These are phyloP conservation scores for Cossypha caffra DNA, from an alignment of 2,797 vertebrate genomes.

Conservation along the genomic window DNA sequence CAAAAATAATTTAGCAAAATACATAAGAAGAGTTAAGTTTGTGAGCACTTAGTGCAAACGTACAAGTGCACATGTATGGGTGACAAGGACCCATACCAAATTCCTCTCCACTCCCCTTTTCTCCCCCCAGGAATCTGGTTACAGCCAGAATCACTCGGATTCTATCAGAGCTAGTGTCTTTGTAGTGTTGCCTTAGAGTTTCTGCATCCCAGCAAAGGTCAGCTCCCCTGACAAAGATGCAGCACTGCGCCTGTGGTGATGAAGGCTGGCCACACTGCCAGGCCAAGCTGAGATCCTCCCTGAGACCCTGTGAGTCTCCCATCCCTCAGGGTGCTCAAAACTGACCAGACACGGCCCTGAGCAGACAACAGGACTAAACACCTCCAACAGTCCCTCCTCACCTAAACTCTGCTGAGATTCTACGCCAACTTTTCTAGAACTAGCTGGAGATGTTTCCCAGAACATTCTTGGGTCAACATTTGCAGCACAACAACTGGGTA, in stretches of 20 bases:
- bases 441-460: neutral
- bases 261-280: fast-evolving
- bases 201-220: neutral
- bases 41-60: neutral
- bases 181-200: neutral
- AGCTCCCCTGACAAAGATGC: neutral
- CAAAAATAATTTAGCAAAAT: neutral
- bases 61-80: neutral
- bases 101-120: neutral
- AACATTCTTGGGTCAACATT: neutral
- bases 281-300: neutral
- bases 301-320: neutral
- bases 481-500: neutral
- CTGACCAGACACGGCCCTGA: neutral
- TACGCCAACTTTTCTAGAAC: neutral
- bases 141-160: neutral
- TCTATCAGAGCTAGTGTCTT: neutral
- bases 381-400: neutral
- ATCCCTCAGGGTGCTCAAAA: neutral
- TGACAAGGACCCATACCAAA: neutral
- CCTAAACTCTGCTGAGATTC: neutral
- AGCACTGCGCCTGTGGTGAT: neutral
- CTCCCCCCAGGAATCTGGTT: neutral
- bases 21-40: neutral
- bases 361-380: neutral